A percentile compares a stretch with the other conserved stretches of the same genome.
Evolutionary conservation across 2,113 vertebrate species (phyloP).

Genomic region (Euleptes europaea): DNA sequence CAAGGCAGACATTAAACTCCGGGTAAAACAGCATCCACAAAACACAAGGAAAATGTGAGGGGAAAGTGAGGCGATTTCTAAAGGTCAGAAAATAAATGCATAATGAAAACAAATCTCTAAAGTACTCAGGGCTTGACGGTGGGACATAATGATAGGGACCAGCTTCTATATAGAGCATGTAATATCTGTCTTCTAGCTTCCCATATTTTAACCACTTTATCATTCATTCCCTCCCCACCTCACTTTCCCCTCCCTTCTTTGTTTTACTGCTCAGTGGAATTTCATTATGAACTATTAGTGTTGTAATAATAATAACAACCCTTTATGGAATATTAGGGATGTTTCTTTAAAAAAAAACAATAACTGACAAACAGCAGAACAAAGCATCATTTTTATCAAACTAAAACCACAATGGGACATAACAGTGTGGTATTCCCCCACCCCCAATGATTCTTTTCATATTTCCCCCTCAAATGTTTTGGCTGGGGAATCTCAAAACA

Average conservation of each 20-base stretch:
- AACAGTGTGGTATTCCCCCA: constrained; percentile 53
- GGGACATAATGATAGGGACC: neutral
- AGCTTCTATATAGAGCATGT: constrained; percentile 38
- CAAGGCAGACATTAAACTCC: too few relatives aligned
- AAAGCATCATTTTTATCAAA: constrained; percentile 56
- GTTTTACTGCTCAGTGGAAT: constrained; percentile 62
- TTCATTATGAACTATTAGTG: constrained; percentile 72
- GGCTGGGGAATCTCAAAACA: constrained; percentile 62
- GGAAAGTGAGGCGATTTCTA: too few relatives aligned
- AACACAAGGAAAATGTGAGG: too few relatives aligned
- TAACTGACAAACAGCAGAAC: constrained; percentile 55
- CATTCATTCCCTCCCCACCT: neutral
- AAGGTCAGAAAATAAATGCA: too few relatives aligned
- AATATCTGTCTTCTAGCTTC: constrained; percentile 15
- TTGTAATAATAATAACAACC: constrained; percentile 66
- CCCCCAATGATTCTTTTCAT: constrained; percentile 53
- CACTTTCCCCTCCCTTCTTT: neutral
- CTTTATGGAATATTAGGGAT: constrained; percentile 68
- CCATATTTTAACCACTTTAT: neutral
- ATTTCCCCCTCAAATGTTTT: constrained; percentile 61
- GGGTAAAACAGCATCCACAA: too few relatives aligned
- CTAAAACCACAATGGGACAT: constrained; percentile 51
- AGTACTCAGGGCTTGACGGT: too few relatives aligned
- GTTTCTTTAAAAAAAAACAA: constrained; percentile 65
- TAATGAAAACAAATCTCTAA: too few relatives aligned